Evolutionary conservation across 2,888 invertebrate genomes (phyloP).

Genomic region (Microdon myrmicae): DNA sequence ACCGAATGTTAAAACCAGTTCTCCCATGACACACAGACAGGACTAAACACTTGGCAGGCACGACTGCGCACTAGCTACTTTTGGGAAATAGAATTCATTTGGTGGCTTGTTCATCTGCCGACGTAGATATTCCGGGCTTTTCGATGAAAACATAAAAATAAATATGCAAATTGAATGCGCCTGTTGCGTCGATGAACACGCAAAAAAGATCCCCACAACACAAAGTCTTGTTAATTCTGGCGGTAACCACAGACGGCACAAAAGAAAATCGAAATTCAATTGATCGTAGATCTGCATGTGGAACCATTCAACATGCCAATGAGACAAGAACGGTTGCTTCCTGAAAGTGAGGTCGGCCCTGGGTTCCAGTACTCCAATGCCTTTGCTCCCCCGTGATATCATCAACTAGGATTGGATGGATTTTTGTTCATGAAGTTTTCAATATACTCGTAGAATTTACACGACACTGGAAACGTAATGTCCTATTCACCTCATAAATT

Average conservation of each 20-base stretch:
- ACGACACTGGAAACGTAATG: conserved; percentile 53
- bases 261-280: conserved; percentile 49
- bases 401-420: conserved; percentile 11
- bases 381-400: background rate
- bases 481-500: conserved; percentile 53
- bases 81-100: conserved; percentile 22
- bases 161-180: conserved; percentile 62
- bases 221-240: conserved; percentile 40
- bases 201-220: conserved; percentile 6
- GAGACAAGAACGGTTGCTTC: conserved; percentile 45
- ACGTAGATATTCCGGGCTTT: conserved; percentile 60
- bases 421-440: conserved; percentile 49
- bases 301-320: conserved; percentile 30
- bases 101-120: conserved; percentile 60
- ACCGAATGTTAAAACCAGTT: too few species aligned
- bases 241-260: conserved; percentile 43
- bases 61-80: conserved; percentile 7
- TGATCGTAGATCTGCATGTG: conserved; percentile 60
- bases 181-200: conserved; percentile 55
- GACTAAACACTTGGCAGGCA: conserved; percentile 10
- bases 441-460: conserved; percentile 53
- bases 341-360: conserved; percentile 46
- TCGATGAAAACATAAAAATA: conserved; percentile 65
- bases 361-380: conserved; percentile 15
- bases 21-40: too few species aligned